These are phyloP conservation scores for Yponomeuta cagnagella DNA, from an alignment of 2,888 invertebrate species.

Conservation along the genomic window DNA sequence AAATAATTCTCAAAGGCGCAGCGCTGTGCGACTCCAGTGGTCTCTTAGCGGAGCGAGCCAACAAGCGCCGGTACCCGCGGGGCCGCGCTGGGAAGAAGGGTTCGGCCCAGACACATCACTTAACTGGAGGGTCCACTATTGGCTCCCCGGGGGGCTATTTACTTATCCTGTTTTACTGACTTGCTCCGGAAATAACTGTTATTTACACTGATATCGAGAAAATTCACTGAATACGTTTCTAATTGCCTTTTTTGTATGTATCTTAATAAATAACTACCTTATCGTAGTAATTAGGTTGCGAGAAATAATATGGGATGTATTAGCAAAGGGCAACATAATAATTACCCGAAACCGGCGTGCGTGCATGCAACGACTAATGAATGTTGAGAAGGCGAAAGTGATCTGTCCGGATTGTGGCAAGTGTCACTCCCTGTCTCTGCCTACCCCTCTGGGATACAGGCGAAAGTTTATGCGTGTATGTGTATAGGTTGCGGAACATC, in stretches of 20 bases:
- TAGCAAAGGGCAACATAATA: too few relatives aligned
- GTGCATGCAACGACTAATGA: too few relatives aligned
- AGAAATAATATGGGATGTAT: not conserved
- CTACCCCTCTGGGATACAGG: too few relatives aligned
- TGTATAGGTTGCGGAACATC: not conserved
- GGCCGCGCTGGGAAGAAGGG: constrained; percentile 3
- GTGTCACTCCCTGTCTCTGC: too few relatives aligned
- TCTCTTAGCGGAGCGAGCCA: not conserved
- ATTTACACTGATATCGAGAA: not conserved
- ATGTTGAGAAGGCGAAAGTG: too few relatives aligned
- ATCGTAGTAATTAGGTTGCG: not conserved
- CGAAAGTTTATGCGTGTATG: too few relatives aligned
- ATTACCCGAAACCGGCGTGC: too few relatives aligned
- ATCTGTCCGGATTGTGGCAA: too few relatives aligned
- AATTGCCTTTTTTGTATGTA: not conserved
- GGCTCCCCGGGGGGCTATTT: not conserved
- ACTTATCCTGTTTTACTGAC: not conserved
- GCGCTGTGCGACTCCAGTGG: not conserved
- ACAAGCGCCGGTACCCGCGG: not conserved
- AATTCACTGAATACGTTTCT: not conserved
- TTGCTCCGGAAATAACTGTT: not conserved
- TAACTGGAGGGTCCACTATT: not conserved
- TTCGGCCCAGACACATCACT: constrained; percentile 7
- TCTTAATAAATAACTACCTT: not conserved
- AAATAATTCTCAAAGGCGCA: not conserved